Conservation (phyloP, 2,888 invertebrate species). For the Actias luna region DNA sequence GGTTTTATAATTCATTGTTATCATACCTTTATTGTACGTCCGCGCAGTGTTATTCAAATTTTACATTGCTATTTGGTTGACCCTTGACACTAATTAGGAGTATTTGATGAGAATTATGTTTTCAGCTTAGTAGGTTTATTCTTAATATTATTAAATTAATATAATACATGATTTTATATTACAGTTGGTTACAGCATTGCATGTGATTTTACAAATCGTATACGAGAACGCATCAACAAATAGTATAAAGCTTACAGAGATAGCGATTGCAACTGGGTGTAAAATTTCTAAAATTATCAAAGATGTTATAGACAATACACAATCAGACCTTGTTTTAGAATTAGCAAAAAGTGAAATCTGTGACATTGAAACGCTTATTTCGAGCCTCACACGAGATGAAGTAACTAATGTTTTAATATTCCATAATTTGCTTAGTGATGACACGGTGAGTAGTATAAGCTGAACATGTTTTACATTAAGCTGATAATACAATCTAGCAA, state of each 20-base stretch:
- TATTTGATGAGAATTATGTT: too few species aligned
- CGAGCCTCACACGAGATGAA: neutral
- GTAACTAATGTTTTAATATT: constrained; percentile 37
- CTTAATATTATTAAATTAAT: neutral
- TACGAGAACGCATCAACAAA: constrained; percentile 38
- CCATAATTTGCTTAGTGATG: constrained; percentile 40
- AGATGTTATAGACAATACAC: constrained; percentile 26
- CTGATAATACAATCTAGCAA: neutral
- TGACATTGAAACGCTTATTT: constrained; percentile 17
- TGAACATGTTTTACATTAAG: neutral
- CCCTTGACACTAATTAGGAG: too few species aligned
- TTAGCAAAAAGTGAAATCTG: constrained; percentile 18
- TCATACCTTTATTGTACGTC: too few species aligned
- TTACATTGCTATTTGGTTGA: too few species aligned
- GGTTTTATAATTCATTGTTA: too few species aligned
- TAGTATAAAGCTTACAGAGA: constrained; percentile 33
- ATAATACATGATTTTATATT: constrained; percentile 20
- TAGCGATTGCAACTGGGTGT: constrained; percentile 27
- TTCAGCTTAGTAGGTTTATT: too few species aligned
- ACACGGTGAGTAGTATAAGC: constrained; percentile 36
- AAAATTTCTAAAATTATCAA: constrained; percentile 32
- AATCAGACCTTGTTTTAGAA: constrained; percentile 22
- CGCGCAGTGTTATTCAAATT: too few species aligned
- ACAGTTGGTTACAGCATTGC: constrained; percentile 43
- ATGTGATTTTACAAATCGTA: constrained; percentile 48